Conservation (phyloP, 2,797 vertebrate species). For the Rhinophrynus dorsalis region DNA sequence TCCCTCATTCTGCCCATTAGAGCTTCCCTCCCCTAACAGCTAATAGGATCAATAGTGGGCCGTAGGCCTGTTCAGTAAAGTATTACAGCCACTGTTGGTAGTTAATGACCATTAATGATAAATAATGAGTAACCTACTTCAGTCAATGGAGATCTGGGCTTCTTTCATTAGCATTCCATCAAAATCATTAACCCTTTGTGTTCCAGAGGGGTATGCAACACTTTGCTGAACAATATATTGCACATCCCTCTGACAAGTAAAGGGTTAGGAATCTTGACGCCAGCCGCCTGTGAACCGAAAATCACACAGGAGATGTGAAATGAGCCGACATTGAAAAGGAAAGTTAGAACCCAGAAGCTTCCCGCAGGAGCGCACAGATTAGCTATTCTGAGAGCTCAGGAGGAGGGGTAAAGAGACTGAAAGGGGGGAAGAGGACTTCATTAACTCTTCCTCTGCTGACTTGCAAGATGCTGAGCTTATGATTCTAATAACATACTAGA, state of each 20-base stretch:
- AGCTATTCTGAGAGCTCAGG: slow-evolving; percentile 42
- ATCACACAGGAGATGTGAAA: slow-evolving; percentile 40
- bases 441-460: slow-evolving; percentile 23
- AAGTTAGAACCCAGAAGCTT: slow-evolving; percentile 48
- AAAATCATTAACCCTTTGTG: too few species aligned
- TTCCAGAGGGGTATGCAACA: too few species aligned
- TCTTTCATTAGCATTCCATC: slow-evolving; percentile 18
- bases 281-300: slow-evolving; percentile 27
- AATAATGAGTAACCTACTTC: slow-evolving; percentile 25
- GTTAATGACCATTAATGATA: slow-evolving; percentile 13
- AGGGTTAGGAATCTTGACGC: too few species aligned
- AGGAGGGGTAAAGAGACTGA: slow-evolving; percentile 32
- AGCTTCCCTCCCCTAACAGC: too few species aligned
- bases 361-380: slow-evolving; percentile 40
- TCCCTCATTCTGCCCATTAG: too few species aligned
- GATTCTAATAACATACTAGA: too few species aligned
- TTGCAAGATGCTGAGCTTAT: neutral
- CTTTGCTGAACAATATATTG: too few species aligned
- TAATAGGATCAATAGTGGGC: slow-evolving; percentile 2
- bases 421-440: slow-evolving; percentile 1
- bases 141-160: slow-evolving; percentile 18
- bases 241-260: too few species aligned
- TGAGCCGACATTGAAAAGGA: slow-evolving; percentile 38
- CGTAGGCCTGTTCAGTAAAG: slow-evolving; percentile 17
- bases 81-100: slow-evolving; percentile 20